Evolutionary conservation across 2,113 vertebrate genomes (phyloP).

Genomic region (Scalopus aquaticus): DNA sequence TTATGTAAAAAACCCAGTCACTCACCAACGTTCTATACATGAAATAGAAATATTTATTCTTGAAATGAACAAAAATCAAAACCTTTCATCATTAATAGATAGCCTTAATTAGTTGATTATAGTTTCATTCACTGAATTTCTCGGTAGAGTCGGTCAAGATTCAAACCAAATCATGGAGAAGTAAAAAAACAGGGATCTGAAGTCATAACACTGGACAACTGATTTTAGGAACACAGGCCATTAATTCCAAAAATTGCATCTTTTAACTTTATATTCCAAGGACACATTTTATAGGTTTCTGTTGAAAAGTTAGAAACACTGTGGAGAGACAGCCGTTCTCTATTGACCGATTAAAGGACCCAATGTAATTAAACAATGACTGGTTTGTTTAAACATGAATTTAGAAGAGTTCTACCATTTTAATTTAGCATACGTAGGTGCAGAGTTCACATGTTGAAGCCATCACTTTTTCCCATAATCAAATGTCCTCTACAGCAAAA

Average conservation of each 20-base stretch:
- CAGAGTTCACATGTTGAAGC: background rate
- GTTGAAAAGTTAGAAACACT: background rate
- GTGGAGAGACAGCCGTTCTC: background rate
- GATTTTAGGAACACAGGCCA: background rate
- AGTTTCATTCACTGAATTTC: background rate
- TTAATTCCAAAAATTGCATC: background rate
- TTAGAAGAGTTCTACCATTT: background rate
- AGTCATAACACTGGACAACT: background rate
- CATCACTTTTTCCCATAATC: background rate
- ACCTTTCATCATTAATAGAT: accelerated
- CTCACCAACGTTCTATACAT: background rate
- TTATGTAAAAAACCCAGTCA: background rate
- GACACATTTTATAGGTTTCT: background rate
- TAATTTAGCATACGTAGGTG: background rate
- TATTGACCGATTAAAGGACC: background rate
- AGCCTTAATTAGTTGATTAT: background rate
- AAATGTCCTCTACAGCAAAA: background rate
- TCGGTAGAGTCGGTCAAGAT: accelerated
- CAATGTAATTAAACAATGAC: background rate
- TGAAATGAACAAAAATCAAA: background rate
- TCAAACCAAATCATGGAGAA: background rate
- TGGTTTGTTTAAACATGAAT: background rate
- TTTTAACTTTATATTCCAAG: background rate
- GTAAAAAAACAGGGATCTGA: accelerated
- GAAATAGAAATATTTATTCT: background rate